These are phyloP conservation scores for Alcedo atthis DNA, from an alignment of 2,797 vertebrate genomes.

Conservation along the genomic window DNA sequence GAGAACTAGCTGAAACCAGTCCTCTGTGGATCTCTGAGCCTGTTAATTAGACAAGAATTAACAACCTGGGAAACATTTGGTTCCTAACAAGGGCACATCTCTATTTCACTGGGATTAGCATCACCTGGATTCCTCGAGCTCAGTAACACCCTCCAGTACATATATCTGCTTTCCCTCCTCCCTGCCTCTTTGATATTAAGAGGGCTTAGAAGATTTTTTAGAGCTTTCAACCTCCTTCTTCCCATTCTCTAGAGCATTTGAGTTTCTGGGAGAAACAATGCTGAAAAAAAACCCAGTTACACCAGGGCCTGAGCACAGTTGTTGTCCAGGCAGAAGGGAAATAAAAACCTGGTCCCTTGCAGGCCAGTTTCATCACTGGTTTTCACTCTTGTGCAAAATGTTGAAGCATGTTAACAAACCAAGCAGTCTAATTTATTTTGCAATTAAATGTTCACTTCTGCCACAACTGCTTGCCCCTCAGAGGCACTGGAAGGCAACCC, in stretches of 20 bases:
- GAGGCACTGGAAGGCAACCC: background rate
- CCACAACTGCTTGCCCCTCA: background rate
- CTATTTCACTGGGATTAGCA: background rate
- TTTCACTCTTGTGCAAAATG: background rate
- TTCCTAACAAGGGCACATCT: background rate
- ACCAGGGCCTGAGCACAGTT: too few relatives aligned
- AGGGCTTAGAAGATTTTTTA: background rate
- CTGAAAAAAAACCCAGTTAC: background rate
- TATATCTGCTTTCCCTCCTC: background rate
- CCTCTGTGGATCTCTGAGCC: background rate
- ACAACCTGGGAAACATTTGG: background rate
- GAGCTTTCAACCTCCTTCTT: background rate
- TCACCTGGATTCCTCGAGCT: background rate
- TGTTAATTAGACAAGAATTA: conserved; percentile 48
- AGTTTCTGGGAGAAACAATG: background rate
- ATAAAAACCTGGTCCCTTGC: background rate
- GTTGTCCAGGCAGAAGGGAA: background rate
- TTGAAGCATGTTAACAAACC: background rate
- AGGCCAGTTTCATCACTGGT: background rate
- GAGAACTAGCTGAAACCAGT: background rate
- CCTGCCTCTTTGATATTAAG: rapidly evolving
- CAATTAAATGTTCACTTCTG: background rate
- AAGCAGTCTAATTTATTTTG: background rate
- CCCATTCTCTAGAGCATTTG: background rate
- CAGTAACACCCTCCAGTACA: background rate